Evolutionary conservation across 2,888 invertebrate genomes (phyloP).

Genomic region (Anaspis maculata): DNA sequence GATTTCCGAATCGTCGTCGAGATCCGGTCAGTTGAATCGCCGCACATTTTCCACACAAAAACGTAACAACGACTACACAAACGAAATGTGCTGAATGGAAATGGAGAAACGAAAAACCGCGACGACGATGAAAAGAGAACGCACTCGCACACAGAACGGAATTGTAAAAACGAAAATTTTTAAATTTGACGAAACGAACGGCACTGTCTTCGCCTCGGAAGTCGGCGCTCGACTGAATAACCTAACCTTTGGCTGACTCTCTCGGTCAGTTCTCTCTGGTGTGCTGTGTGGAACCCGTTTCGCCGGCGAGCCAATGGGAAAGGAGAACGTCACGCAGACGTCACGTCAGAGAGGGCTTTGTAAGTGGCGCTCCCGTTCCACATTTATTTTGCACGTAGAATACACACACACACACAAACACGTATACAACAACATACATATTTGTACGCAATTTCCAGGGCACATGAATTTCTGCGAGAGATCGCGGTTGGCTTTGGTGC

Average conservation of each 20-base stretch:
- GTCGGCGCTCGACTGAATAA: slow-evolving; percentile 36
- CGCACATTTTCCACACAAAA: too few relatives aligned
- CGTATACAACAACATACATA: too few relatives aligned
- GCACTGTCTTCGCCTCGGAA: slow-evolving; percentile 9
- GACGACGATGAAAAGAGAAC: background rate
- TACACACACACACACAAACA: too few relatives aligned
- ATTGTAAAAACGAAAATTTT: slow-evolving; percentile 1
- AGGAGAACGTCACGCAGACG: slow-evolving; percentile 27
- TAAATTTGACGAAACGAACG: slow-evolving; percentile 6
- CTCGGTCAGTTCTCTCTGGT: slow-evolving; percentile 35
- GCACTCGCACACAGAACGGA: background rate
- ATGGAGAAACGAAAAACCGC: too few relatives aligned
- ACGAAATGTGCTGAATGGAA: too few relatives aligned
- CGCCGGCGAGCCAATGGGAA: slow-evolving; percentile 27
- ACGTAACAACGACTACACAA: too few relatives aligned
- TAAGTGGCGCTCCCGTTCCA: slow-evolving; percentile 24
- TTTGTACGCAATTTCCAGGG: too few relatives aligned
- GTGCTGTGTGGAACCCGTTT: slow-evolving; percentile 24
- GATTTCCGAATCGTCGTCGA: too few relatives aligned
- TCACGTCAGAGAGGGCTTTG: slow-evolving; percentile 26
- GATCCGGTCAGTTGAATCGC: too few relatives aligned
- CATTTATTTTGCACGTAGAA: too few relatives aligned
- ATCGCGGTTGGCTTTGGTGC: too few relatives aligned
- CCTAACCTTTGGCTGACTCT: slow-evolving; percentile 31
- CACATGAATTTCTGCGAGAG: too few relatives aligned